Evolutionary conservation across 2,888 invertebrate species (phyloP), one percentile per base, ranked within the genome.

Genomic region (Autographa pulchrina): DNA sequence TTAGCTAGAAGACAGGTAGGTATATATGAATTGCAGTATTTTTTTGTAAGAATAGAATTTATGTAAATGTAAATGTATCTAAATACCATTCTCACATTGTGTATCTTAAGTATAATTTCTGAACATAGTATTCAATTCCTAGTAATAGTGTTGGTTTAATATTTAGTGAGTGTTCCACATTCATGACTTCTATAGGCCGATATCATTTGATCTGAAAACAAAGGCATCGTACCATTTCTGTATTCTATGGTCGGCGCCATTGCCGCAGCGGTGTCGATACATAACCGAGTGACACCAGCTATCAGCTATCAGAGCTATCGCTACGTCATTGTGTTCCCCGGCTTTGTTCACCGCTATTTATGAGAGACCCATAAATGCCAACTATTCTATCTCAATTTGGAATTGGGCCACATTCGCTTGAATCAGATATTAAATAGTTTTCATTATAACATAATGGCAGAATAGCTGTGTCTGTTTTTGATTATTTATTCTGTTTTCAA

Each of bases 301-400:
- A 11, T 13, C 18, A 25, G 48, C 43, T 43, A 18, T 25, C 65
- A 59, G 43, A 74, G 74, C 78, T 78, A 67, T 60, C 14, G 74
- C 38, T 25, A 59, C 20, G 11, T 70, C 78, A 67, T 67, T 67
- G 74, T 78, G 54, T 52, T 48, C 35, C 11, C 2, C 43, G 31
- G 52, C 41, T 65, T 66, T 66, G 66, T 62, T 62, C 31, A 56
- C 13, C 18, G n/a, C 59, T 54, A 59, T 64, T 52, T 66, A 48
- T 72, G n/a, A 11, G 54, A 20, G 18, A 62, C 48, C 67, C 25
- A 41, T 32, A 31, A 59, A 70, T 62, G 70, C 38, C 20, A 32
- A 70, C 64, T 59, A 65, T 77, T 61, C 52, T 60, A 58, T 25
- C 14, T 11, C 38, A 48, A n/a, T 54, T 67, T 70, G 71, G 66